Evolutionary conservation across 2,797 vertebrate species (phyloP).

Genomic region (Parambassis ranga): DNA sequence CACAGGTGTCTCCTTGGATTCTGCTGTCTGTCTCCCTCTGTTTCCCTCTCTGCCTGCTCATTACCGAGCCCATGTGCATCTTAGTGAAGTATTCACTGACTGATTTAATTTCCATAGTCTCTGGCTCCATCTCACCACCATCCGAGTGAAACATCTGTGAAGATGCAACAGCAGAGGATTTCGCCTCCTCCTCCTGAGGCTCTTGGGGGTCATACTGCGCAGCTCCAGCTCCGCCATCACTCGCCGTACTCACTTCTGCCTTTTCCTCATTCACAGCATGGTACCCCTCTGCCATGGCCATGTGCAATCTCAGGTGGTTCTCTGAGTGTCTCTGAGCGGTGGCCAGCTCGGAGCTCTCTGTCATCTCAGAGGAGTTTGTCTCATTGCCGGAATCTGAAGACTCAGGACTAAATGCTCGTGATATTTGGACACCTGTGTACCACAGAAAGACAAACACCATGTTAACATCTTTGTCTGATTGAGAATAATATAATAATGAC

Average conservation of each 20-base stretch:
- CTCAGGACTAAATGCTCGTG: slow-evolving; percentile 97
- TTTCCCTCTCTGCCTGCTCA: slow-evolving; percentile 88
- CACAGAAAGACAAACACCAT: slow-evolving; percentile 77
- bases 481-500: background rate
- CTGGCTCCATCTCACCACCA: slow-evolving; percentile 97
- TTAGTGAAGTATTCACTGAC: slow-evolving; percentile 96
- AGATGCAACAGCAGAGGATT: slow-evolving; percentile 88
- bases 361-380: slow-evolving; percentile 99
- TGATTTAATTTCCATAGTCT: slow-evolving; percentile 98
- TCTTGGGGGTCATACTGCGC: slow-evolving; percentile 56
- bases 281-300: slow-evolving; percentile 87
- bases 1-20: slow-evolving; percentile 73
- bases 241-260: slow-evolving; percentile 80
- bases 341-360: slow-evolving; percentile 95
- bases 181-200: slow-evolving; percentile 81
- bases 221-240: slow-evolving; percentile 72
- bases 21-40: slow-evolving; percentile 81
- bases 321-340: slow-evolving; percentile 93
- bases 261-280: slow-evolving; percentile 88
- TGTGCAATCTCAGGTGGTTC: slow-evolving; percentile 89
- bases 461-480: slow-evolving; percentile 78
- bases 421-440: slow-evolving; percentile 94
- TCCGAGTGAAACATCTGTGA: slow-evolving; percentile 93
- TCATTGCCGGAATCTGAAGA: slow-evolving; percentile 99
- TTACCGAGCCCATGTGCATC: slow-evolving; percentile 90